A percentile compares a stretch with the other conserved stretches of the same genome.
These are phyloP conservation scores for Bombus breviceps DNA, from an alignment of 1,140 invertebrate genomes.

Conservation along the genomic window DNA sequence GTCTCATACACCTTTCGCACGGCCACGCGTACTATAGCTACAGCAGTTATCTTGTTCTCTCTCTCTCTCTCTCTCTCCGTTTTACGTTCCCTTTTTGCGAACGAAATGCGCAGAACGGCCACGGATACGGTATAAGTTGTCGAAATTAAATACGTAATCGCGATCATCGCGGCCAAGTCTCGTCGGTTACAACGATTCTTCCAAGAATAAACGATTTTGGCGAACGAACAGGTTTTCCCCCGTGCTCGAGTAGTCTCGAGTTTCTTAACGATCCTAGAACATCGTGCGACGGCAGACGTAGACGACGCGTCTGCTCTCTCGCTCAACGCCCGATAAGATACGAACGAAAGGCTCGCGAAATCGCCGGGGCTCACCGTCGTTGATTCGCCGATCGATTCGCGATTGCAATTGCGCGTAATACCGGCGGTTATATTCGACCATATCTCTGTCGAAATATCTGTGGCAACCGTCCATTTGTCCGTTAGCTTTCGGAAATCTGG, in stretches of 20 bases:
- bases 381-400: slow-evolving; percentile 23
- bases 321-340: slow-evolving; percentile 25
- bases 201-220: too few species aligned
- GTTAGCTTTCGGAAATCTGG: too few species aligned
- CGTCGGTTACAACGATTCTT: too few species aligned
- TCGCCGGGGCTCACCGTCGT: not conserved
- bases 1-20: not conserved
- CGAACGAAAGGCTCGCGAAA: not conserved
- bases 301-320: slow-evolving; percentile 22
- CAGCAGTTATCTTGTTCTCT: not conserved
- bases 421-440: not conserved
- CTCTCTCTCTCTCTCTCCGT: not conserved
- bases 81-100: too few species aligned
- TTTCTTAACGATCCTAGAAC: not conserved
- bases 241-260: not conserved
- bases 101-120: too few species aligned
- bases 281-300: not conserved
- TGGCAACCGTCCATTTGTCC: too few species aligned
- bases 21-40: too few species aligned
- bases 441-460: too few species aligned
- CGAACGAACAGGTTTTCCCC: not conserved
- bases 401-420: slow-evolving; percentile 25
- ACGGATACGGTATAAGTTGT: too few species aligned
- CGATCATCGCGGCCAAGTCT: too few species aligned
- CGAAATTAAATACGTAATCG: too few species aligned